Conservation (phyloP, 2,888 invertebrate species). For the Pristionchus exspectatus region DNA sequence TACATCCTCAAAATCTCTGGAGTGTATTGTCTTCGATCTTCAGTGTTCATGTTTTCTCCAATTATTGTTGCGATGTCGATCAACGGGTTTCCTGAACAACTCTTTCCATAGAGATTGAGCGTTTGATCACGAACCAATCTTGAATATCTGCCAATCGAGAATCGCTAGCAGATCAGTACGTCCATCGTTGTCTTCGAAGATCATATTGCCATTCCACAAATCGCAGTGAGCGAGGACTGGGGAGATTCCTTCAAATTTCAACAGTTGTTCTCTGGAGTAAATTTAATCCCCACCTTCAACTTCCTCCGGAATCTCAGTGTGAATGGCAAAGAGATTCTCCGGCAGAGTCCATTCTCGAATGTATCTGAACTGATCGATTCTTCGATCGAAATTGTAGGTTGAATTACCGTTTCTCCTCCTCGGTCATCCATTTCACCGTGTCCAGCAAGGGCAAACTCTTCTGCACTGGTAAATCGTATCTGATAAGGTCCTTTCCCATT, state of each 20-base stretch:
- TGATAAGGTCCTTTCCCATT: constrained; percentile 7
- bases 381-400: not conserved
- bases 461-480: not conserved
- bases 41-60: not conserved
- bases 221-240: constrained; percentile 18
- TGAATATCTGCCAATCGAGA: constrained; percentile 35
- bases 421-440: not conserved
- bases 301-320: constrained; percentile 2
- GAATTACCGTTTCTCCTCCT: constrained; percentile 2
- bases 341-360: not conserved
- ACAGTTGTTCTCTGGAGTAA: not conserved
- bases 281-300: not conserved
- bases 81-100: constrained; percentile 3
- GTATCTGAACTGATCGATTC: not conserved
- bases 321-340: constrained; percentile 2
- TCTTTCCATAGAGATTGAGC: not conserved
- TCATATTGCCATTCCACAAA: constrained; percentile 32
- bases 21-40: constrained; percentile 25
- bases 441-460: not conserved
- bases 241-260: not conserved
- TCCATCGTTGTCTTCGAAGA: not conserved
- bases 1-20: not conserved
- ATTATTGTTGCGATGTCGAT: constrained; percentile 13
- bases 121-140: not conserved
- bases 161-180: not conserved